Base-by-base conservation (phyloP, 1,140 invertebrate genomes). In the Drosophila biarmipes region DNA sequence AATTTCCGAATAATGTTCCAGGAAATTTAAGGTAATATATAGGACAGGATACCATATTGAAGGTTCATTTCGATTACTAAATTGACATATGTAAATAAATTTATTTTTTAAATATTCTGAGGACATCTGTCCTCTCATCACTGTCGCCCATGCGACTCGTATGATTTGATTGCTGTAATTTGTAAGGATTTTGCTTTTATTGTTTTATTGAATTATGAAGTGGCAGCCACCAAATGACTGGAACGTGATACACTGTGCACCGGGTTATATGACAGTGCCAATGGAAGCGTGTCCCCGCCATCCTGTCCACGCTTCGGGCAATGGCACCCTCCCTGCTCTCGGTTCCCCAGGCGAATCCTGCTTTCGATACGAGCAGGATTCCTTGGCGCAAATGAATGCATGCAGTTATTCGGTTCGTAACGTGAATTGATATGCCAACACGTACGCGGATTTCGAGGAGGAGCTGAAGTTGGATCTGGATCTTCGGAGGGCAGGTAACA, bases 171-270 rank as follows among this genome's bases (percentile, higher is more conserved):
- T 90, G 87, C 79, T 82, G 81, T 90, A 90, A 90, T 86, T 90
- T 86, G 86, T 90, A 80, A 75, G 87, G 87, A 90, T 90, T 90
- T 86, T 51, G 63, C 63, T 77, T 86, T 90, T 90, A 90, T 90
- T 90, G 86, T 90, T 90, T 90, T 90, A 90, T 90, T 90, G 87
- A 90, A 90, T 90, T 90, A 90, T 90, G 87, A 90, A 90, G 87
- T 90, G 82, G 73, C 63, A 86, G 73, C 78, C 73, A 63, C 56
- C 61, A 90, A 90, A 90, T 90, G 77, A 77, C 71, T 56, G 21
- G 61, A 67, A 90, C 87, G 87, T 90, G 87, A 77, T 84, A 81
- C 78, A 75, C 82, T 78, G 52, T 35, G 15, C 27, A 46, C 35
- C 5, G 35, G 58, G 35, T 42, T 56, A 73, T 56, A 73, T 61